Conservation (phyloP, 1,140 invertebrate genomes). For the Laupala kohalensis region DNA sequence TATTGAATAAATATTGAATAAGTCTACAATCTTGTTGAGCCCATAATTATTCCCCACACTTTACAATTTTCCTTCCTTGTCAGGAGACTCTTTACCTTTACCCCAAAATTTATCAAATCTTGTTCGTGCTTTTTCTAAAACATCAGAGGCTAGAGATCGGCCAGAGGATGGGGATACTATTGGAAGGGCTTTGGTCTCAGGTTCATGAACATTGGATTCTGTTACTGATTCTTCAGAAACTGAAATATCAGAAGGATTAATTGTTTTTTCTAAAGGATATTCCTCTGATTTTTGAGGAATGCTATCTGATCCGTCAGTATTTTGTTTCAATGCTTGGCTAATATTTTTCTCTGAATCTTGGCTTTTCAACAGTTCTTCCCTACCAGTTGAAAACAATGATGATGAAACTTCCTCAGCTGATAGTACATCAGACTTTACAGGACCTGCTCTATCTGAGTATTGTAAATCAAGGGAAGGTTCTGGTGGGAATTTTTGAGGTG, state of each 20-base stretch:
- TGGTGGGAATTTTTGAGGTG: not conserved
- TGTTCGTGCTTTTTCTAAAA: slow-evolving; percentile 65
- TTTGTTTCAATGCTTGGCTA: not conserved
- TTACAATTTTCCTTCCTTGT: slow-evolving; percentile 11
- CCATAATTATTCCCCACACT: not conserved
- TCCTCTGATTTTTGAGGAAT: not conserved
- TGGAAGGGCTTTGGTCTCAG: slow-evolving; percentile 22
- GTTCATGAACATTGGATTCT: not conserved
- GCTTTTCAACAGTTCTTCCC: not conserved
- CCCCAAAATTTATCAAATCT: slow-evolving; percentile 81
- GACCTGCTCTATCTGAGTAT: not conserved
- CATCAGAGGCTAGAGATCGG: slow-evolving; percentile 50
- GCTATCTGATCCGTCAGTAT: not conserved
- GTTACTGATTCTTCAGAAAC: not conserved
- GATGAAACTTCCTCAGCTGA: not conserved
- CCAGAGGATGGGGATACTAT: slow-evolving; percentile 31
- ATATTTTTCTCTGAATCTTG: not conserved
- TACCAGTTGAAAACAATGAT: not conserved
- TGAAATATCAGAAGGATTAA: not conserved
- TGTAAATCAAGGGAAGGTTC: not conserved
- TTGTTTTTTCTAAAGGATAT: not conserved
- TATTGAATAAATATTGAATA: slow-evolving; percentile 1
- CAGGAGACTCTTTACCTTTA: slow-evolving; percentile 20
- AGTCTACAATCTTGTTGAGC: not conserved
- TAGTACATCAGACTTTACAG: not conserved